Evolutionary conservation across 2,797 vertebrate genomes (phyloP), one percentile per base, ranked within the genome.

Genomic region (Melopsittacus undulatus): DNA sequence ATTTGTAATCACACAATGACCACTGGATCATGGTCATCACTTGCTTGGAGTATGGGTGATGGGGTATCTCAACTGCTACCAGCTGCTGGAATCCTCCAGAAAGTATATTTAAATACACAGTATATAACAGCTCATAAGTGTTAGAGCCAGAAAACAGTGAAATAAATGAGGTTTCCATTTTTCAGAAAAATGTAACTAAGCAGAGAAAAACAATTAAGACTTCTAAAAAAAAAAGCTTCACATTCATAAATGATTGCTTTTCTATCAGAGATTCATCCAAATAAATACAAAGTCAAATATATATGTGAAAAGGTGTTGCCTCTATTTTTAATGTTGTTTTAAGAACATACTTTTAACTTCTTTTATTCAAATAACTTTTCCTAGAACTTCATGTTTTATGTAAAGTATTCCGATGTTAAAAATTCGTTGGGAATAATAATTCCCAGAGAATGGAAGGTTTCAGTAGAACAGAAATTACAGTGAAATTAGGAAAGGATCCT

Each of bases 11-110:
- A 46, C 40, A 15, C 19, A 17, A 7, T 11, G 51, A 38, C 38
- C 52, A 63, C 0, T 11, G 34, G 21, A 52, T 24, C 26, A 52
- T 0, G 0, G 66, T 16, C 75, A 61, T 10, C 2, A 3, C n/a
- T 43, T 45, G 15, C 27, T 27, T 61, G 56, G 26, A 15, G 23
- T 34, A 34, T 0, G 72, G 22, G 27, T 62, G 46, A 40, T 20
- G 24, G 22, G 32, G 51, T 42, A 32, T 10, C 18, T 84, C 30
- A 75, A 26, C 45, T 78, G 30, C 11, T 69, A 68, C 56, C 32
- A 62, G 23, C 57, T 42, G 62, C 79, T n/a, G 11, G 51, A 17
- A 77, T 8, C 13, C 22, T 64, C 34, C 66, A 76, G n/a, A n/a
- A 83, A 40, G 23, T 32, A 66, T 66, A 16, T 12, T 32, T 52